A percentile compares a stretch with the other conserved stretches of the same genome.
phyloP scores from a whole-genome alignment of 2,797 vertebrate species.

The Onychomys arenicola region DNA sequence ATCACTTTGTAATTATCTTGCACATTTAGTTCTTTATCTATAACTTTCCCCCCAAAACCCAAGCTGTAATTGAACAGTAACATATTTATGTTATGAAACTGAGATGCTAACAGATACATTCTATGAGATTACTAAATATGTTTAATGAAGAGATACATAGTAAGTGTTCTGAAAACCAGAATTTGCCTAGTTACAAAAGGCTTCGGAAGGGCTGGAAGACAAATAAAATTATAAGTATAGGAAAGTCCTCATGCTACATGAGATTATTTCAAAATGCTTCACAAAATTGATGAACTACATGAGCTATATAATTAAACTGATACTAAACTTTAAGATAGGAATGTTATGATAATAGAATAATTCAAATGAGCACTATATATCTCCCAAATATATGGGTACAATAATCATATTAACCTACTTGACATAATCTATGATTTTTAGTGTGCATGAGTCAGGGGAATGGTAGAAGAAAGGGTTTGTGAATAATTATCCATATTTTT shows the following conservation, averaged over 20 bases:
- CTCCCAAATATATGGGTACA: neutral
- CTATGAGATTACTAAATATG: too few relatives aligned
- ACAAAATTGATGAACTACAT: neutral
- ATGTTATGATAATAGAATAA: neutral
- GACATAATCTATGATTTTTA: neutral
- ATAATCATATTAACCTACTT: neutral
- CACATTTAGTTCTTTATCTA: neutral
- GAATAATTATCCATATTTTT: neutral
- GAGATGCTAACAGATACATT: too few relatives aligned
- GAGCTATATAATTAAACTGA: neutral
- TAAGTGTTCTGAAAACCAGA: neutral
- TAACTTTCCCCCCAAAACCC: neutral
- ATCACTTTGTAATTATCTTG: neutral
- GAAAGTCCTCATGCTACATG: neutral
- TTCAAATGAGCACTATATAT: neutral
- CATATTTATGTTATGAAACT: neutral
- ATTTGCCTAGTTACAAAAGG: neutral
- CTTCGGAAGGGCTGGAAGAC: too few relatives aligned
- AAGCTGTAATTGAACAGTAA: neutral
- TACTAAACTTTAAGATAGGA: neutral
- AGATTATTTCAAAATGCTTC: neutral
- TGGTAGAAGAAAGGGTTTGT: neutral
- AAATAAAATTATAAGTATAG: neutral
- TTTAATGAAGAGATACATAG: neutral
- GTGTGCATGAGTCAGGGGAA: neutral